These are phyloP conservation scores for Suncus etruscus DNA, from an alignment of 2,113 vertebrate genomes.

Conservation along the genomic window DNA sequence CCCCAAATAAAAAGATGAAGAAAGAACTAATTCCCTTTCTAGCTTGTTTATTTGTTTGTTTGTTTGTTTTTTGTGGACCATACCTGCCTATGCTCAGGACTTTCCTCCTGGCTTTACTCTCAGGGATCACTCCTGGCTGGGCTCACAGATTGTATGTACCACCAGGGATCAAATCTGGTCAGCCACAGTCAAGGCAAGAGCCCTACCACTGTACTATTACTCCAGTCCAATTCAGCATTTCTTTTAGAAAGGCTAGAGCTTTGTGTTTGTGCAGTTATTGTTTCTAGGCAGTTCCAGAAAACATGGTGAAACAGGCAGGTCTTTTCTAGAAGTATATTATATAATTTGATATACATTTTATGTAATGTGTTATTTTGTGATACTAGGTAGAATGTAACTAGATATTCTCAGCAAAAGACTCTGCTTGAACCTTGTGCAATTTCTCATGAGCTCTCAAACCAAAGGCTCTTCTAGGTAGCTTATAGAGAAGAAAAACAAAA, in stretches of 20 bases:
- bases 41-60: not conserved
- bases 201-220: too few species aligned
- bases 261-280: conserved; percentile 78
- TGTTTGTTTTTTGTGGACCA: too few species aligned
- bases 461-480: conserved; percentile 53
- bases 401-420: conserved; percentile 77
- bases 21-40: not conserved
- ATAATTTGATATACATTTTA: too few species aligned
- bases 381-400: conserved; percentile 82
- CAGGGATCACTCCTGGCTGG: not conserved
- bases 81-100: too few species aligned
- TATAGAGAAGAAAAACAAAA: conserved; percentile 43
- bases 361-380: conserved; percentile 74
- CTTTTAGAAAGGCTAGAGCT: conserved; percentile 46
- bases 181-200: too few species aligned
- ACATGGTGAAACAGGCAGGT: conserved; percentile 81
- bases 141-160: too few species aligned
- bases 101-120: too few species aligned
- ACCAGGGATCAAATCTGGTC: too few species aligned
- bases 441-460: conserved; percentile 78
- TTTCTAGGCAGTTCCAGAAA: conserved; percentile 78
- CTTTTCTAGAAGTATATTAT: conserved; percentile 79
- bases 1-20: not conserved
- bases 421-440: conserved; percentile 76
- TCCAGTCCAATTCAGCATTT: not conserved